Percentiles rank a stretch among this genome's conserved stretches.
These are phyloP conservation scores for Lissocephala sabroskyi DNA, from an alignment of 2,888 invertebrate species.

Conservation along the genomic window DNA sequence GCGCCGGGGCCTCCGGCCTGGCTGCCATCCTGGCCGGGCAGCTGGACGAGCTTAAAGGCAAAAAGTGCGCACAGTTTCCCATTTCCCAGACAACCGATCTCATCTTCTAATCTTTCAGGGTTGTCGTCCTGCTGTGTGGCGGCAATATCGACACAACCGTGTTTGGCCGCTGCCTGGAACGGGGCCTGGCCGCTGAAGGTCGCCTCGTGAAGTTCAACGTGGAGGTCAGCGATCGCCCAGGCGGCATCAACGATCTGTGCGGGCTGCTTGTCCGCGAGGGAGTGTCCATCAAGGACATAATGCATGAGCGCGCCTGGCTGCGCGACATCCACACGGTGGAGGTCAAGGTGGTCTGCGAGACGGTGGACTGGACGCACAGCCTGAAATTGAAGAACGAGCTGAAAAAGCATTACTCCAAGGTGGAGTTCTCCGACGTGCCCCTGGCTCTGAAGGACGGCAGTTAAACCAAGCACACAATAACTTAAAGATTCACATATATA, in stretches of 20 bases:
- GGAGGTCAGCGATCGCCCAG: conserved; percentile 88
- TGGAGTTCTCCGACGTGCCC: conserved; percentile 74
- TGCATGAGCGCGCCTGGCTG: conserved; percentile 96
- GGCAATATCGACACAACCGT: conserved; percentile 96
- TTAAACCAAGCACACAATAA: too few species aligned
- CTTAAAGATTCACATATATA: not conserved
- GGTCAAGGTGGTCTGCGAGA: conserved; percentile 91
- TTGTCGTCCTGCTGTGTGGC: conserved; percentile 87
- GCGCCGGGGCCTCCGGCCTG: conserved; percentile 89
- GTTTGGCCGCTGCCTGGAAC: conserved; percentile 88
- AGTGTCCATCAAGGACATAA: conserved; percentile 94
- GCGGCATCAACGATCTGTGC: conserved; percentile 88
- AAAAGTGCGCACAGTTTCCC: conserved; percentile 83
- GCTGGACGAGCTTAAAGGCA: conserved; percentile 84
- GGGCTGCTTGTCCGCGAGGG: conserved; percentile 82
- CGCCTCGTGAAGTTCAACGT: conserved; percentile 83
- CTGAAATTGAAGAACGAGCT: conserved; percentile 76
- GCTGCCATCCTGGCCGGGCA: conserved; percentile 88
- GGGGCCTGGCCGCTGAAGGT: conserved; percentile 91
- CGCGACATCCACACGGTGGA: conserved; percentile 89
- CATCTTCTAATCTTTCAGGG: conserved; percentile 77
- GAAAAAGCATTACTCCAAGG: conserved; percentile 74
- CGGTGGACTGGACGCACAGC: conserved; percentile 86
- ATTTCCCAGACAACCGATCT: too few species aligned
- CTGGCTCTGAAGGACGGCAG: conserved; percentile 53